Conservation (phyloP, 1,140 invertebrate genomes). For the Parasteatoda tepidariorum region DNA sequence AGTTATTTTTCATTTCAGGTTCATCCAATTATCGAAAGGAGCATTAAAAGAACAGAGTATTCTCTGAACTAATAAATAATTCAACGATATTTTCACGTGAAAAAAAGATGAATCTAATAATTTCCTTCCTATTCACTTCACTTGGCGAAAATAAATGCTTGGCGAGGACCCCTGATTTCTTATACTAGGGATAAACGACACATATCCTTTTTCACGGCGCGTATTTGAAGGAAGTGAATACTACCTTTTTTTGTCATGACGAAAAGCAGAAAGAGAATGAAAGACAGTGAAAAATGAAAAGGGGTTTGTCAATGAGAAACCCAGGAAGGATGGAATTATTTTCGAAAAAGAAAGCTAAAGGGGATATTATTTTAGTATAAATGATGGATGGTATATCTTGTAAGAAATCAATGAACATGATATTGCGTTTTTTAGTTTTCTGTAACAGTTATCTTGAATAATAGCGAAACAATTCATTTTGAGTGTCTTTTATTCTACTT, state of each 20-base stretch:
- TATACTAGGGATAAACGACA: background rate
- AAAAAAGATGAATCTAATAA: conserved; percentile 14
- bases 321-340: background rate
- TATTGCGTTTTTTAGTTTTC: background rate
- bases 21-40: background rate
- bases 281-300: conserved; percentile 3
- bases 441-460: background rate
- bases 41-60: background rate
- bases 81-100: conserved; percentile 1
- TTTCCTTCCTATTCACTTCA: conserved; percentile 26
- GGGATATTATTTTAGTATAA: conserved; percentile 3
- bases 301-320: background rate
- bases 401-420: background rate
- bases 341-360: background rate
- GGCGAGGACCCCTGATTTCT: background rate
- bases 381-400: background rate
- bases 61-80: conserved; percentile 4
- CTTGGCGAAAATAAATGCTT: background rate
- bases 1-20: too few relatives aligned
- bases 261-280: background rate
- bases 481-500: background rate
- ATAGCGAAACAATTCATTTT: background rate
- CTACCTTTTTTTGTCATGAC: conserved; percentile 21
- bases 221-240: conserved; percentile 26
- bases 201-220: conserved; percentile 17